Percentiles rank a stretch among this genome's conserved stretches.
Evolutionary conservation across 2,797 vertebrate species (phyloP).

Genomic region (Sebastes jordani): DNA sequence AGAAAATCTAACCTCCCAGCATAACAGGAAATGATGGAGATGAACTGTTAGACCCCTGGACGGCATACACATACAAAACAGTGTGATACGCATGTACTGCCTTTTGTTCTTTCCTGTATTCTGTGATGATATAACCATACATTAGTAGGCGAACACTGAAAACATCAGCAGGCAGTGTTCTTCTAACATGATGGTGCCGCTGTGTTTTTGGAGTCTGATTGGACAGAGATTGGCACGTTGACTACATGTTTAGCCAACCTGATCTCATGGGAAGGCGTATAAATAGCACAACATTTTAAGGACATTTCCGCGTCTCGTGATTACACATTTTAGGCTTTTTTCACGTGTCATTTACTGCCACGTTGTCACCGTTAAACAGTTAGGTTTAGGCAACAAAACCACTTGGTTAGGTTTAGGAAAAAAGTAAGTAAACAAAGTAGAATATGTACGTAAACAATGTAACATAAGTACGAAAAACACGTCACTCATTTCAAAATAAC

Average conservation of each 20-base stretch:
- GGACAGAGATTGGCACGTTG: not conserved
- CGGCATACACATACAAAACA: not conserved
- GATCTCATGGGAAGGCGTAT: no score
- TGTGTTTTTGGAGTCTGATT: not conserved
- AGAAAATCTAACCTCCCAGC: constrained; percentile 5
- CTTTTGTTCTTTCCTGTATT: not conserved
- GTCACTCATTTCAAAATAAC: no score
- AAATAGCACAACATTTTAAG: no score
- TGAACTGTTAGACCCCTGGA: not conserved
- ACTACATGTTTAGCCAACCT: not conserved
- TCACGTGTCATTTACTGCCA: no score
- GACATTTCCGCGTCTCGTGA: no score
- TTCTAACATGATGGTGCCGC: not conserved
- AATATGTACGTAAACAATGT: rapidly evolving
- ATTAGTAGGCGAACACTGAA: not conserved
- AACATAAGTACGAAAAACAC: no score
- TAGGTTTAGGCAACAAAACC: no score
- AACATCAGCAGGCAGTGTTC: not conserved
- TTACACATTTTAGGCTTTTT: rapidly evolving
- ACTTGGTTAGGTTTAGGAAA: no score
- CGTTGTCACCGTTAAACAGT: rapidly evolving
- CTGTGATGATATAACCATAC: not conserved
- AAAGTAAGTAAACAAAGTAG: no score
- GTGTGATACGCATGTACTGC: not conserved
- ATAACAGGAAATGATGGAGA: constrained; percentile 47